Evolutionary conservation across 1,140 invertebrate genomes (phyloP), one percentile per base, ranked within the genome.

Genomic region (Homarus americanus): DNA sequence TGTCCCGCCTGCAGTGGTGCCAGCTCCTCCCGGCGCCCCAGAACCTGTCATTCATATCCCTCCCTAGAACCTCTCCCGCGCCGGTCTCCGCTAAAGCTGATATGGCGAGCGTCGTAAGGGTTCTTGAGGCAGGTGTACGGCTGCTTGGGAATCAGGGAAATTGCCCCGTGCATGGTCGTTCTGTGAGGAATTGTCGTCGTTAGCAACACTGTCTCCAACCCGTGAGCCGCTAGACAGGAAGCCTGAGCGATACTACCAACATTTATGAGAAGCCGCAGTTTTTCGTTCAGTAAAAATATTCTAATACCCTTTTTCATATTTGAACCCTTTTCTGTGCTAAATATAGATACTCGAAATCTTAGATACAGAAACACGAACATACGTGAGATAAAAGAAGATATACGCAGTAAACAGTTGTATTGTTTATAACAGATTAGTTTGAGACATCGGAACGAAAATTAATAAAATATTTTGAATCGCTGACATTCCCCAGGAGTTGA

Each of bases 221-320:
- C 83, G 66, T 85, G 83, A 85, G 83, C 83, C 69, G 72, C 83
- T 85, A 85, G 83, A 85, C 83, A 85, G 83, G 83, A 85, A 85
- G 83, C 83, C 83, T 53, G 72, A 85, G 72, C 72, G 72, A 73
- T 85, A 58, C 83, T 41, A 53, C 83, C 83, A 75, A 85, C 83
- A 75, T 85, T 85, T 85, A 75, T 72, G 69, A 85, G 44, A 85
- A 85, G 41, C 34, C 83, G 40, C 40, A 36, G 40, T 10, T 32
- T 75, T 73, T 85, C 83, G 83, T 75, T 85, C 83, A 75, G n/a
- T 75, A 24, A 34, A 34, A 73, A 85, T 72, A 69, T 84, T 41
- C 24, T 40, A 40, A 78, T 28, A 28, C n/a, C 41, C 41, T 41
- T 40, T 78, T 1, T 9, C 10, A 9, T 20, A 15, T 7, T 40